Conservation (phyloP, 2,113 vertebrate genomes). For the Rhabdornis inornatus region DNA sequence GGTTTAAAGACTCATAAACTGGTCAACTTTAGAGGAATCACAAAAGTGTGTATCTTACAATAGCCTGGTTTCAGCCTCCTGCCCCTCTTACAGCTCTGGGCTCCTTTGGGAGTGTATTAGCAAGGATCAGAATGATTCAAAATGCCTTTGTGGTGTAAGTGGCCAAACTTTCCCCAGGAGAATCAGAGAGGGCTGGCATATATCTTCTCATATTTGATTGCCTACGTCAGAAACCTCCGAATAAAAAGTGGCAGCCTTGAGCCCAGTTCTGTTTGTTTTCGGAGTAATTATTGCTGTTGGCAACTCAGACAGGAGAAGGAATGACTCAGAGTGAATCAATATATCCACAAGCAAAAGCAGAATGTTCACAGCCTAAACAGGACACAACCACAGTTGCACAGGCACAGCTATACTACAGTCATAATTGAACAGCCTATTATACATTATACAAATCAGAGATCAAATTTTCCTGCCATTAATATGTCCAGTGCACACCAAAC, state of each 20-base stretch:
- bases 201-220: not conserved
- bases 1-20: not conserved
- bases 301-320: slow-evolving; percentile 23
- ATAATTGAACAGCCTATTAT: not conserved
- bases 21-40: not conserved
- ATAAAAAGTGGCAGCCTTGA: not conserved
- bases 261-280: slow-evolving; percentile 20
- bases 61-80: not conserved
- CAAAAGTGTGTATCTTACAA: not conserved
- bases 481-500: not conserved
- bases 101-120: not conserved
- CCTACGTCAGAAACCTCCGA: not conserved
- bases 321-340: slow-evolving; percentile 45
- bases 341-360: slow-evolving; percentile 23
- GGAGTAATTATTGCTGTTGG: not conserved
- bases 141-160: not conserved
- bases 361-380: slow-evolving; percentile 17
- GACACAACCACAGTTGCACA: not conserved
- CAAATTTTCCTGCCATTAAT: not conserved
- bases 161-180: not conserved
- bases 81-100: not conserved
- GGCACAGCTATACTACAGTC: not conserved
- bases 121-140: not conserved
- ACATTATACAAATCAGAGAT: not conserved
- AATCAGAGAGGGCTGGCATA: not conserved